These are phyloP conservation scores for Aproaerema taeniolella DNA, from an alignment of 2,888 invertebrate species.

Conservation along the genomic window DNA sequence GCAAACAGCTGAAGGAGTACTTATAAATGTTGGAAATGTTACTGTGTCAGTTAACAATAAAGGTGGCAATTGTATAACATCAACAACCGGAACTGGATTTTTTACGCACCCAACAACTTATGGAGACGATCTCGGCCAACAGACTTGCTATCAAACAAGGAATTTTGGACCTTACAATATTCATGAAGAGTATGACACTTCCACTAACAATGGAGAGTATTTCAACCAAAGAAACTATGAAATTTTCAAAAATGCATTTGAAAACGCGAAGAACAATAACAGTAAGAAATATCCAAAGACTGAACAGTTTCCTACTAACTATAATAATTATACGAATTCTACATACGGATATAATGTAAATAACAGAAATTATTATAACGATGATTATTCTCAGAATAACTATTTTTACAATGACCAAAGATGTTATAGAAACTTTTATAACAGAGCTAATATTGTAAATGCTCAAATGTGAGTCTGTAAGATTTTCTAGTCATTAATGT, in stretches of 20 bases:
- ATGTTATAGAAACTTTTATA: slow-evolving; percentile 59
- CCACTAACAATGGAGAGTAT: slow-evolving; percentile 43
- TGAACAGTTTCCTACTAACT: slow-evolving; percentile 33
- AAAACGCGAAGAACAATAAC: slow-evolving; percentile 55
- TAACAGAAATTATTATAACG: slow-evolving; percentile 44
- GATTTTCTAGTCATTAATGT: slow-evolving; percentile 33
- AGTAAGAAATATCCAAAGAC: slow-evolving; percentile 43
- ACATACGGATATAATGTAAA: slow-evolving; percentile 40
- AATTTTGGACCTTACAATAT: slow-evolving; percentile 27
- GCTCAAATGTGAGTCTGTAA: slow-evolving; percentile 48
- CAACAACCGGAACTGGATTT: slow-evolving; percentile 74
- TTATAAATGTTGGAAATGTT: slow-evolving; percentile 86
- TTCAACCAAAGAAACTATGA: slow-evolving; percentile 76
- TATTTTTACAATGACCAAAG: slow-evolving; percentile 60
- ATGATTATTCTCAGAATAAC: slow-evolving; percentile 46
- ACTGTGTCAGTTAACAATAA: slow-evolving; percentile 85
- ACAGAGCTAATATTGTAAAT: slow-evolving; percentile 51
- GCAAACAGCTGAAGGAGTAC: slow-evolving; percentile 75
- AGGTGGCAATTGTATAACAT: slow-evolving; percentile 84
- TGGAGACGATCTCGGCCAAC: slow-evolving; percentile 47
- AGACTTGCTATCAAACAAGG: slow-evolving; percentile 43
- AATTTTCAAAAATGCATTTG: slow-evolving; percentile 78
- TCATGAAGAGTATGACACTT: slow-evolving; percentile 35
- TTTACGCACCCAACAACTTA: slow-evolving; percentile 62
- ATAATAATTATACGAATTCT: slow-evolving; percentile 38